Conservation (phyloP, 2,113 vertebrate species). For the Chloebia gouldiae region DNA sequence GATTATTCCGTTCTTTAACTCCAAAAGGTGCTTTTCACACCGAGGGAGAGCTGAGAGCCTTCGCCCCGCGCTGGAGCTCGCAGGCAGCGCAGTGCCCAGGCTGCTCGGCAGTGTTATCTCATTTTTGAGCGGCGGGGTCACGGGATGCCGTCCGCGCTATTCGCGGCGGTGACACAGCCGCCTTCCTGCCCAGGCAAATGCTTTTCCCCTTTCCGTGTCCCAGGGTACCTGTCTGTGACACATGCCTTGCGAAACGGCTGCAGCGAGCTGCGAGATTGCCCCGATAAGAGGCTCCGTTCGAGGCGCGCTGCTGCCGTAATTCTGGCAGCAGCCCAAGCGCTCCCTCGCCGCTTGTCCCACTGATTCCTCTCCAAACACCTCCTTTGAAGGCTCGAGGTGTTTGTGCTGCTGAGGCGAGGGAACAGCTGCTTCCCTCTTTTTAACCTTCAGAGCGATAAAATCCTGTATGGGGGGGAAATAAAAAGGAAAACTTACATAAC, state of each 20-base stretch:
- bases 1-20: neutral
- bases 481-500: neutral
- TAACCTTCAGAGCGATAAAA: neutral
- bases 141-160: neutral
- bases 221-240: conserved; percentile 18
- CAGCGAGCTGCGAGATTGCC: neutral
- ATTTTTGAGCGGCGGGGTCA: neutral
- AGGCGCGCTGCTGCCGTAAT: neutral
- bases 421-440: neutral
- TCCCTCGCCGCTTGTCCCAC: neutral
- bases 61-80: fast-evolving
- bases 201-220: neutral
- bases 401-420: neutral
- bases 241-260: neutral
- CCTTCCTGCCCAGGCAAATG: neutral
- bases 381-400: neutral
- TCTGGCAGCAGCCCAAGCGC: neutral
- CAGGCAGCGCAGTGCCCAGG: neutral
- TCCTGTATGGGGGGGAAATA: no score
- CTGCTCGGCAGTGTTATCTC: neutral
- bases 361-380: neutral
- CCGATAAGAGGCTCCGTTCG: neutral
- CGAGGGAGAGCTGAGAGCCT: neutral
- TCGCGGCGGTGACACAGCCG: neutral
- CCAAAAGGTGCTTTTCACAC: neutral